Conservation (phyloP, 2,797 vertebrate genomes). For the Lemur catta region DNA sequence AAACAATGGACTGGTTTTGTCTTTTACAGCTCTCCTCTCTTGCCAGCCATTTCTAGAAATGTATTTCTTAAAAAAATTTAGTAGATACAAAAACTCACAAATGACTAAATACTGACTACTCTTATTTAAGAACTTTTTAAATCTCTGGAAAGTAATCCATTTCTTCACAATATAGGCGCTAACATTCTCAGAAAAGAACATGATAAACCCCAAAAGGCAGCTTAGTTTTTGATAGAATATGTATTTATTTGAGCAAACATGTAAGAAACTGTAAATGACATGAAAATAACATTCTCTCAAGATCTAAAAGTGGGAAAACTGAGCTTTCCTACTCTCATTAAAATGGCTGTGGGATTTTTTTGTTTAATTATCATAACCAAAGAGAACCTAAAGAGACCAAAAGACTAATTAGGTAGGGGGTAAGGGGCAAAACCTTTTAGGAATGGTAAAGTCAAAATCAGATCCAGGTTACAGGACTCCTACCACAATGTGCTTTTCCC, state of each 20-base stretch:
- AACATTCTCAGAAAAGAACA: constrained; percentile 33
- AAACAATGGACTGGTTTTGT: not conserved
- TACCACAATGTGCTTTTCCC: not conserved
- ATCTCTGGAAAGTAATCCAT: not conserved
- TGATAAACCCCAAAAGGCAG: not conserved
- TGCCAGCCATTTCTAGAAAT: not conserved
- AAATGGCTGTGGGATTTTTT: not conserved
- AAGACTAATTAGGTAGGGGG: not conserved
- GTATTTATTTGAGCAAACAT: not conserved
- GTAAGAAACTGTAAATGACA: not conserved
- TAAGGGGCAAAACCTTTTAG: not conserved
- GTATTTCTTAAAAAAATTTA: not conserved
- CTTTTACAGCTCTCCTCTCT: not conserved
- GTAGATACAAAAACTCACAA: not conserved
- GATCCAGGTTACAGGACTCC: not conserved
- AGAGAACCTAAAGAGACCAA: not conserved
- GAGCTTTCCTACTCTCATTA: not conserved
- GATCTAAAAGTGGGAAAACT: not conserved
- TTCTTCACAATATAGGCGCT: not conserved
- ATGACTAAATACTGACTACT: not conserved
- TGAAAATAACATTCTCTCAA: not conserved
- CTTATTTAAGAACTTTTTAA: not conserved
- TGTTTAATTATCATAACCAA: not conserved
- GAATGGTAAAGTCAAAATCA: not conserved
- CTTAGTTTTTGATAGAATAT: not conserved